Evolutionary conservation across 2,888 invertebrate genomes (phyloP).

Genomic region (Himalopsyche japonica): DNA sequence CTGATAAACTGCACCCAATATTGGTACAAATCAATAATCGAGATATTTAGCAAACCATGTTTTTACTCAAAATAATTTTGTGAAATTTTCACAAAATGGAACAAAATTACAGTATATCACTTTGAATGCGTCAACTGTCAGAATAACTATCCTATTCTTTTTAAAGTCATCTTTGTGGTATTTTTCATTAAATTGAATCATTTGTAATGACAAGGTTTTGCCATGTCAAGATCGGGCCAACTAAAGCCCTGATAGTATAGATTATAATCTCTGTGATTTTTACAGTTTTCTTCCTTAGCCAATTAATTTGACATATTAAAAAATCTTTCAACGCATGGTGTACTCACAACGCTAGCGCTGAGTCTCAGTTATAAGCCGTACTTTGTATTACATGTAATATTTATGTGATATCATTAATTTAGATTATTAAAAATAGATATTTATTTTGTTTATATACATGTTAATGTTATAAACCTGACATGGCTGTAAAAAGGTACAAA

Average conservation of each 20-base stretch:
- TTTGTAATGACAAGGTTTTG: background rate
- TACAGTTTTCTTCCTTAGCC: background rate
- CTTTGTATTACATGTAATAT: slow-evolving; percentile 32
- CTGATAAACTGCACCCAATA: background rate
- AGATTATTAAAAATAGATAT: slow-evolving; percentile 29
- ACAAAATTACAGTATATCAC: background rate
- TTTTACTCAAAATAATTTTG: no score
- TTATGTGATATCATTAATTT: slow-evolving; percentile 40
- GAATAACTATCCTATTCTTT: background rate
- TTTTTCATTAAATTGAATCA: background rate
- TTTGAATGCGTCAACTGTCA: background rate
- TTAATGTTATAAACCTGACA: slow-evolving; percentile 18
- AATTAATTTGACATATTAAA: background rate
- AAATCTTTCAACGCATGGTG: background rate
- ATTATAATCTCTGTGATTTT: slow-evolving; percentile 18
- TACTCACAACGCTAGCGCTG: background rate
- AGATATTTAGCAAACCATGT: no score
- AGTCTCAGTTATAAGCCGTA: slow-evolving; percentile 17
- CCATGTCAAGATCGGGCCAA: slow-evolving; percentile 18
- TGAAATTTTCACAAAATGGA: background rate
- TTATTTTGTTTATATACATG: slow-evolving; percentile 20
- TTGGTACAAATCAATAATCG: background rate
- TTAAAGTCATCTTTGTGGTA: background rate
- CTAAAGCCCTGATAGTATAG: slow-evolving; percentile 11
- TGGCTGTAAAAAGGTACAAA: slow-evolving; percentile 31